phyloP scores from a whole-genome alignment of 2,113 vertebrate genomes.

The Macquaria ambigua region DNA sequence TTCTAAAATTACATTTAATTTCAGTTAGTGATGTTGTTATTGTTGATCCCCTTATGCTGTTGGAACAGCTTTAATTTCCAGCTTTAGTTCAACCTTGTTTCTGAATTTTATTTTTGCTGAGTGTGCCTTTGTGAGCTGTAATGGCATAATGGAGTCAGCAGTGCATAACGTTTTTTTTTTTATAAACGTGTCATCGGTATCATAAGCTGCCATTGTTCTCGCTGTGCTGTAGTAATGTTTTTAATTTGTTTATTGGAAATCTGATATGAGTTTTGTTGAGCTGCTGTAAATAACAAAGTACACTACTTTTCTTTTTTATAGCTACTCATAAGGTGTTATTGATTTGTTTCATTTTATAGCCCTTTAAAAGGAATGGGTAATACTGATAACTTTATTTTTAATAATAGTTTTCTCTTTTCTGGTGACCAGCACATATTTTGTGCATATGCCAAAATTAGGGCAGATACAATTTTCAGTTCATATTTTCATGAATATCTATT shows the following conservation, averaged over 20 bases:
- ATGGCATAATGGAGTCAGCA: conserved; percentile 27
- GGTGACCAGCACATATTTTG: not conserved
- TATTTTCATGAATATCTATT: not conserved
- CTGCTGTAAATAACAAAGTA: not conserved
- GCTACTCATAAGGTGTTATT: not conserved
- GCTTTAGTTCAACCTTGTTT: conserved; percentile 11
- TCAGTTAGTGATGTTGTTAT: not conserved
- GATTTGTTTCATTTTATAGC: not conserved
- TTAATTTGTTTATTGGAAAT: conserved; percentile 26
- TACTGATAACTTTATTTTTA: not conserved
- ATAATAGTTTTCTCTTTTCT: not conserved
- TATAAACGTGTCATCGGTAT: conserved; percentile 14
- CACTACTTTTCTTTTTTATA: not conserved
- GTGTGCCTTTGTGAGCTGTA: conserved; percentile 19
- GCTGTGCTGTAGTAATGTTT: not conserved
- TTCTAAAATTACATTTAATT: not conserved
- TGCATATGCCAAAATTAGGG: too few species aligned
- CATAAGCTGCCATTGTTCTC: conserved; percentile 13
- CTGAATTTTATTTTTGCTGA: conserved; percentile 39
- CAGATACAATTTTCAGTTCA: not conserved
- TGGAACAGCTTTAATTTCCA: conserved; percentile 32
- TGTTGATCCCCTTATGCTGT: not conserved
- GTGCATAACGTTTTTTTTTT: not conserved
- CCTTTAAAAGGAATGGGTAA: not conserved
- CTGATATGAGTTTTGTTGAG: not conserved